A percentile compares a stretch with the other conserved stretches of the same genome.
These are phyloP conservation scores for Rhopalosiphum maidis DNA, from an alignment of 1,140 invertebrate species.

Conservation along the genomic window DNA sequence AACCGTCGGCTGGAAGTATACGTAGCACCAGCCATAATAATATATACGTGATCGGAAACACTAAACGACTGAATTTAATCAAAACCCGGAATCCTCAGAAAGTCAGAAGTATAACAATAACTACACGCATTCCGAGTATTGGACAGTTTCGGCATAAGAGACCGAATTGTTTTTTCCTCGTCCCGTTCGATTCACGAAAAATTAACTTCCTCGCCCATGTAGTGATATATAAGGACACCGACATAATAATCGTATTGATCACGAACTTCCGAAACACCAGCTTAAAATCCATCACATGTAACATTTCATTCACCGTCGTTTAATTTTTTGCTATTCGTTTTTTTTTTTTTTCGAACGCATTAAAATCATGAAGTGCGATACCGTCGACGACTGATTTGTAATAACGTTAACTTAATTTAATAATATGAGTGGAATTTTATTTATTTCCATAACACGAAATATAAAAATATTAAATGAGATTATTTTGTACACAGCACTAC, in stretches of 20 bases:
- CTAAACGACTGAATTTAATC: slow-evolving; percentile 7
- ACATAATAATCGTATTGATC: not conserved
- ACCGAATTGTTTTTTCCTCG: not conserved
- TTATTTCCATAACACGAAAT: not conserved
- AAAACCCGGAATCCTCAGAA: slow-evolving; percentile 3
- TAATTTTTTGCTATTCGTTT: not conserved
- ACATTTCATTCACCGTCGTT: not conserved
- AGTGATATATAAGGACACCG: not conserved
- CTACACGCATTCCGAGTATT: not conserved
- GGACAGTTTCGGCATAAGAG: not conserved
- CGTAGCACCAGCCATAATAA: not conserved
- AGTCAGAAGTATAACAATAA: not conserved
- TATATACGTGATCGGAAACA: slow-evolving; percentile 14
- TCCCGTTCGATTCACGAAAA: not conserved
- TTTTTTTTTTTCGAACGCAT: too few species aligned
- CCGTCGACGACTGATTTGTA: not conserved
- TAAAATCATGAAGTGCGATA: not conserved
- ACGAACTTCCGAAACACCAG: too few species aligned
- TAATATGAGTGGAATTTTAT: not conserved
- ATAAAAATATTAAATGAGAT: slow-evolving; percentile 11
- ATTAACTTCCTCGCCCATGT: not conserved
- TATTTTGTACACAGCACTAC: not conserved
- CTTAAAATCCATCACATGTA: not conserved
- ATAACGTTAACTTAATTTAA: not conserved
- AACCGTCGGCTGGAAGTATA: not conserved